These are phyloP conservation scores for Lithophane leautieri DNA, from an alignment of 2,888 invertebrate species.

Conservation along the genomic window DNA sequence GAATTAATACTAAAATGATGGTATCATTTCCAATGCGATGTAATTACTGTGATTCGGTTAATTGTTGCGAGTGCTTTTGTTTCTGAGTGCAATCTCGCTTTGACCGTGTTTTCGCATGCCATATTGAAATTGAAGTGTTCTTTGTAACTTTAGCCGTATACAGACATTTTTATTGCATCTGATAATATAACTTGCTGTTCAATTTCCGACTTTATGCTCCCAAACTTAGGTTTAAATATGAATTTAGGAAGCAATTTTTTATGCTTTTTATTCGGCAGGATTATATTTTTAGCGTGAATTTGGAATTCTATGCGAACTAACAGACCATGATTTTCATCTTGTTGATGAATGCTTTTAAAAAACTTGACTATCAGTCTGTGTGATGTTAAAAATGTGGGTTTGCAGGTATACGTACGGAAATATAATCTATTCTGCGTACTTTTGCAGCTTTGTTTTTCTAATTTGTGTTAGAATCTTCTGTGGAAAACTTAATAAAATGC, in stretches of 20 bases:
- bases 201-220: constrained; percentile 65
- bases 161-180: constrained; percentile 68
- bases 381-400: constrained; percentile 50
- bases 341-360: constrained; percentile 73
- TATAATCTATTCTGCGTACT: constrained; percentile 16
- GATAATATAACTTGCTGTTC: constrained; percentile 56
- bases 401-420: constrained; percentile 28
- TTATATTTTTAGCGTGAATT: constrained; percentile 68
- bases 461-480: constrained; percentile 1
- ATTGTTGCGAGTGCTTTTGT: constrained; percentile 86
- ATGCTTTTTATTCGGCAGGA: constrained; percentile 55
- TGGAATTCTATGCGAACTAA: constrained; percentile 70
- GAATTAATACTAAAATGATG: constrained; percentile 82
- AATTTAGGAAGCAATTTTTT: constrained; percentile 54
- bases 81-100: constrained; percentile 83
- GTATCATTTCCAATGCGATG: constrained; percentile 87
- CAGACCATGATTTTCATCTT: constrained; percentile 74
- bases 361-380: constrained; percentile 38
- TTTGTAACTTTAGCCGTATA: constrained; percentile 71
- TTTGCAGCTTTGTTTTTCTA: constrained; percentile 6
- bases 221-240: constrained; percentile 59
- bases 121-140: constrained; percentile 84
- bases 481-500: background rate
- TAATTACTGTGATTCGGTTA: constrained; percentile 88
- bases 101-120: constrained; percentile 86